Evolutionary conservation across 2,113 vertebrate species (phyloP), one percentile per base, ranked within the genome.

Genomic region (Hymenochirus boettgeri): DNA sequence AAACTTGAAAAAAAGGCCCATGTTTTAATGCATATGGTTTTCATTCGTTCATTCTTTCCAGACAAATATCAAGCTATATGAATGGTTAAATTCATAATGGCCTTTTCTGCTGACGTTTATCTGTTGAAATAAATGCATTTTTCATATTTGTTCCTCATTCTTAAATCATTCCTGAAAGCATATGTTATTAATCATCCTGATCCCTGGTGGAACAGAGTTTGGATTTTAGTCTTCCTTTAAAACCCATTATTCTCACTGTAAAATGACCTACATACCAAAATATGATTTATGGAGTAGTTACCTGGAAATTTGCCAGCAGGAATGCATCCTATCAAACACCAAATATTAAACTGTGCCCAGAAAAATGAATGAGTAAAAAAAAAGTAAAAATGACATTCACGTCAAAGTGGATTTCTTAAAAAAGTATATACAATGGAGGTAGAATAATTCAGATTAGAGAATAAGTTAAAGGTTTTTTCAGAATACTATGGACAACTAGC

Each of bases 141-240:
- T 77, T 69, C 56, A 72, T 46, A 65, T 79, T 65, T 71, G 57
- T 72, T 53, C 9, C 71, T 52, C 22, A 60, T 69, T 69, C 22
- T 57, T 75, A 61, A 61, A 7, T 72, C 7, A 70, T 46, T 62
- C 62, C 2, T 59, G 59, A 74, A 22, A 25, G 61, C 74, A 70
- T 67, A 71, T 72, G 72, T 73, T 71, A 70, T 76, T 76, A 76
- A 72, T 71, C 70, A 66, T 71, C 67, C 50, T 48, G 56, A 7
- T 39, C 33, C 25, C 60, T 51, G 72, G 27, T 71, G 17, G 59
- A 76, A 73, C 67, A 1, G 39, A 7, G 37, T 25, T 29, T 26
- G 79, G 74, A 77, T 72, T 73, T 1, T 10, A 22, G 33, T 46
- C 48, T n/a, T 65, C 66, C 11, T 42, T 24, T 67, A 13, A 0